Evolutionary conservation across 2,888 invertebrate species (phyloP), one percentile per base, ranked within the genome.

Genomic region (Dolomedes plantarius): DNA sequence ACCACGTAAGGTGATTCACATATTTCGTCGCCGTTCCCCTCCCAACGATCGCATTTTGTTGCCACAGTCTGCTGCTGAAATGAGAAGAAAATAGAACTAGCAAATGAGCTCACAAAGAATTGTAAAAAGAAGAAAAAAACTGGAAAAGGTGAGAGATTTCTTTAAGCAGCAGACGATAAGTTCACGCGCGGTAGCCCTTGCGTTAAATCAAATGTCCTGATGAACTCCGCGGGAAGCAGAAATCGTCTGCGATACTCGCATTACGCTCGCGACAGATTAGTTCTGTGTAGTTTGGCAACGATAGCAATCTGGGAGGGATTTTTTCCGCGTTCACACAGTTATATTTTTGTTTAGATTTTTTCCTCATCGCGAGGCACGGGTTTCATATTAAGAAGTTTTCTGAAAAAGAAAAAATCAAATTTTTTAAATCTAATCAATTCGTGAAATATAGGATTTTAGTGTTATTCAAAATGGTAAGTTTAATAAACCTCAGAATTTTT

Each of bases 161-260:
- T 79, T 65, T 23, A 36, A 27, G 69, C 27, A 19, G 69, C 69
- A 69, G 27, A 41, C 28, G 39, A 39, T n/a, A 65, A 41, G 69
- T 69, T 41, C 69, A 41, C 68, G 74, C 56, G 74, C 68, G 27
- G 32, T 69, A 75, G 62, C n/a, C 73, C 73, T 73, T 67, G 81
- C 81, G 81, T 81, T 75, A 81, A 75, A 81, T 81, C 75, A 81
- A 75, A 81, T 75, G 81, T 50, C 74, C 39, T 46, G 68, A 69
- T 75, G 81, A 81, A 81, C 74, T 69, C 41, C 27, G 7, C 27
- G 13, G 69, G 16, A 68, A 68, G 3, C 56, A 23, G 23, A 23
- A 56, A 56, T 56, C 23, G 56, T 56, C 56, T 56, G 23, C 56
- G 19, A 56, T 56, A 56, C 23, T 23, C 56, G 56, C 56, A 56